Evolutionary conservation across 2,797 vertebrate species (phyloP), one percentile per base, ranked within the genome.

Genomic region (Brotogeris chrysoptera): DNA sequence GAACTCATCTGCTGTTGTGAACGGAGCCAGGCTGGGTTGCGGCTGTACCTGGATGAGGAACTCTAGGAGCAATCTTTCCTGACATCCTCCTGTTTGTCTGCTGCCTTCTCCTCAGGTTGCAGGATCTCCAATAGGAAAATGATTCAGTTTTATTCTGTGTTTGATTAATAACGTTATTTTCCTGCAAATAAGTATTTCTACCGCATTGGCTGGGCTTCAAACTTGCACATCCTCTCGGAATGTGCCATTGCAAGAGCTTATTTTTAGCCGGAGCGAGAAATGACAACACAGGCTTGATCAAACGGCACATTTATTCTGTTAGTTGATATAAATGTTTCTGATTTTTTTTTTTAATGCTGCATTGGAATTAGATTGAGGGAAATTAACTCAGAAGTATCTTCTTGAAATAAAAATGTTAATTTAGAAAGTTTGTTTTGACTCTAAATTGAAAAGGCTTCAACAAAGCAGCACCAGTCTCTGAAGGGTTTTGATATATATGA

Each of bases 341-440:
- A 7, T 63, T n/a, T 71, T 74, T 47, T 74, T 47, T 34, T 81
- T 76, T 47, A 30, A 44, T 43, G 39, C 43, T 66, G 41, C 57
- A 12, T 76, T 69, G 80, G 66, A 90, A 88, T 57, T 65, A 69
- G 53, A 30, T 49, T 7, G 73, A 50, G 50, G 78, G 57, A 89
- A 93, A 92, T 85, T 6, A 87, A 57, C 72, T 86, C 23, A 24
- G 43, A 92, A 78, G 6, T 2, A 34, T 50, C 43, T 39, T 17
- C 28, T 2, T 64, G 81, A 82, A 89, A 91, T 57, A 77, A 93
- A 90, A 80, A 59, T 3, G 52, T 41, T 92, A 86, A 93, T 96
- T 78, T 46, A 34, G 81, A 53, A 91, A 85, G 46, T 64, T 43
- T 70, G 65, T 68, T 93, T 91, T 68, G 59, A 39, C 64, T 66